Base-by-base conservation (phyloP, 2,113 vertebrate species). In the Mesoclemmys tuberculata region DNA sequence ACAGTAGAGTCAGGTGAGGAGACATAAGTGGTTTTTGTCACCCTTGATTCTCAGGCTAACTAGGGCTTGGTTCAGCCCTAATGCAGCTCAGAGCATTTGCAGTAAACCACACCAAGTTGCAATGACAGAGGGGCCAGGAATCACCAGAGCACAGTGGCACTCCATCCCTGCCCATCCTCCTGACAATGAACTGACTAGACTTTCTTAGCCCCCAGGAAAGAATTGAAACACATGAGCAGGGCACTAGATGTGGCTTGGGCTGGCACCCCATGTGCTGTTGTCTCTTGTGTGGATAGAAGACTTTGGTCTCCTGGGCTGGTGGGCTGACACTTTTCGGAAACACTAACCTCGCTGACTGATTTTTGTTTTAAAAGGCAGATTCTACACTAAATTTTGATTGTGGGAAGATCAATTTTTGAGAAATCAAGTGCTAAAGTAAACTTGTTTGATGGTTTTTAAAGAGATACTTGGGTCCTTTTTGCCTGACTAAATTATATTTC, bases 81-180 rank as follows among this genome's bases (percentile, higher is more conserved):
- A 8, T 61, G 13, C 13, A 61, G 88, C 35, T 58, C 41, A 51
- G 89, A 92, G 80, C 75, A 80, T 71, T 8, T 38, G 54, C 52
- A 0, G 3, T 48, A 64, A 90, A 11, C 49, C 54, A 19, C 71
- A 49, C 41, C 80, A 84, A 83, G 75, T 26, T 84, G 27, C 85
- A 74, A 52, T 4, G 74, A 26, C 35, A 93, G 90, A 68, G 58
- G n/a, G 38, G 41, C 86, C 22, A 38, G 51, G 14, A 90, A 9
- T 49, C 27, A 87, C 74, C 83, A 74, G 38, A 13, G 24, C 8
- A 95, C 9, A 2, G 78, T 9, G 2, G 0, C 13, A 48, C 44
- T 46, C 75, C 16, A 8, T 0, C 0, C 0, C 0, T 10, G 19
- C 35, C 52, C 58, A 12, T 1, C 29, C 88, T 75, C 87, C 51